phyloP scores from a whole-genome alignment of 2,888 invertebrate species.

The Apocheima hispidaria region DNA sequence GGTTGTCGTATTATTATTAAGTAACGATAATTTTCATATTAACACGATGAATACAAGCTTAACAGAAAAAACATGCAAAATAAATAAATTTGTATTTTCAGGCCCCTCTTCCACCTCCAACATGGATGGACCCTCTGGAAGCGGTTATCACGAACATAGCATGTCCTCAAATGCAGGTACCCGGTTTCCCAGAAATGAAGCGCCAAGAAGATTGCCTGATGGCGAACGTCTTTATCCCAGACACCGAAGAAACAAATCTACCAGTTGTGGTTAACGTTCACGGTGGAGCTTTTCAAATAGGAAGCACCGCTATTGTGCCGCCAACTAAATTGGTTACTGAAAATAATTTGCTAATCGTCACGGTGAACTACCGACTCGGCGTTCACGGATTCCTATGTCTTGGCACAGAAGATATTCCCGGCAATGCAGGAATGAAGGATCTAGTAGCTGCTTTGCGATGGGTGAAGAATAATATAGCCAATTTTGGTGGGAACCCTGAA shows the following conservation, averaged over 20 bases:
- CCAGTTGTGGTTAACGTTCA: constrained; percentile 55
- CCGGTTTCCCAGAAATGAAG: constrained; percentile 1
- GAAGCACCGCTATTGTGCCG: constrained; percentile 39
- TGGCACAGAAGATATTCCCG: constrained; percentile 63
- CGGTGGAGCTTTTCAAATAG: constrained; percentile 52
- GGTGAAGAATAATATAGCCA: constrained; percentile 63
- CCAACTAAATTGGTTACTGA: constrained; percentile 43
- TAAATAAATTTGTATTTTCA: constrained; percentile 32
- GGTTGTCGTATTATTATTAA: too few relatives aligned
- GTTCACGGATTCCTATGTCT: constrained; percentile 64
- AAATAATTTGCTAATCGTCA: constrained; percentile 2
- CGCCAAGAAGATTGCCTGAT: constrained; percentile 64
- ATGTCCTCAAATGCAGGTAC: constrained; percentile 45
- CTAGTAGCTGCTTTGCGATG: constrained; percentile 63
- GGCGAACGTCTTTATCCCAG: constrained; percentile 64
- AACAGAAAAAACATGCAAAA: too few relatives aligned
- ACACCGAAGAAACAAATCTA: constrained; percentile 53
- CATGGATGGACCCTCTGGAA: constrained; percentile 45
- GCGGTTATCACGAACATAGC: background rate
- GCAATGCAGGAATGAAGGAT: constrained; percentile 73
- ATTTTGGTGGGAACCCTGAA: constrained; percentile 66
- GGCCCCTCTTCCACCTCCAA: constrained; percentile 57
- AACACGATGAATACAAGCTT: too few relatives aligned
- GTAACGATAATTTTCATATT: too few relatives aligned
- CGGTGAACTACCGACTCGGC: constrained; percentile 43